A percentile compares a stretch with the other conserved stretches of the same genome.
These are phyloP conservation scores for Aphaenogaster floridana DNA, from an alignment of 1,140 invertebrate genomes.

Conservation along the genomic window DNA sequence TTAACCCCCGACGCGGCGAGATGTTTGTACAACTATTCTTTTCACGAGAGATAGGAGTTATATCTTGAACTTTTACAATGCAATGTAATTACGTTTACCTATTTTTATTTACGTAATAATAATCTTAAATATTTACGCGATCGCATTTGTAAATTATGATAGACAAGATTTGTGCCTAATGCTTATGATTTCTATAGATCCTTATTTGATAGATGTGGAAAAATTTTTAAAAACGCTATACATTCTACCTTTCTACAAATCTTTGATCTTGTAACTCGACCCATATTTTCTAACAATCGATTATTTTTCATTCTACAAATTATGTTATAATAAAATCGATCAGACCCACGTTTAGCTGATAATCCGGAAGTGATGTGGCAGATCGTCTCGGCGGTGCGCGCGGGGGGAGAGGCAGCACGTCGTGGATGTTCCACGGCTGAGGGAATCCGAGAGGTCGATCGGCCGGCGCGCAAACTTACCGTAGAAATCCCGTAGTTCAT, in stretches of 20 bases:
- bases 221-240: neutral
- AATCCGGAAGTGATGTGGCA: slow-evolving; percentile 44
- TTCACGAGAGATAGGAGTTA: neutral
- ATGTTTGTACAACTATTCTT: slow-evolving; percentile 48
- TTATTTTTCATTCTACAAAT: neutral
- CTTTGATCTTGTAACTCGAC: neutral
- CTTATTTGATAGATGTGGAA: neutral
- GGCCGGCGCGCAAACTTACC: slow-evolving; percentile 69
- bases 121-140: neutral
- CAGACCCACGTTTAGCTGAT: slow-evolving; percentile 3
- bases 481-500: slow-evolving; percentile 85
- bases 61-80: neutral
- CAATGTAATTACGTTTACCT: neutral
- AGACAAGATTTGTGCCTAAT: neutral
- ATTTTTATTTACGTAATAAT: neutral
- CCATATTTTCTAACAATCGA: neutral
- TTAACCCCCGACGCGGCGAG: slow-evolving; percentile 59
- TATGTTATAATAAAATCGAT: slow-evolving; percentile 2
- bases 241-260: neutral
- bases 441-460: slow-evolving; percentile 66
- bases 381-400: neutral
- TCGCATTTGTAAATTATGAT: neutral
- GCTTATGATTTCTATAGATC: neutral
- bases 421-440: slow-evolving; percentile 46
- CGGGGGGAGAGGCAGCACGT: slow-evolving; percentile 8